Conservation (phyloP, 2,113 vertebrate species). For the Dromaius novaehollandiae region DNA sequence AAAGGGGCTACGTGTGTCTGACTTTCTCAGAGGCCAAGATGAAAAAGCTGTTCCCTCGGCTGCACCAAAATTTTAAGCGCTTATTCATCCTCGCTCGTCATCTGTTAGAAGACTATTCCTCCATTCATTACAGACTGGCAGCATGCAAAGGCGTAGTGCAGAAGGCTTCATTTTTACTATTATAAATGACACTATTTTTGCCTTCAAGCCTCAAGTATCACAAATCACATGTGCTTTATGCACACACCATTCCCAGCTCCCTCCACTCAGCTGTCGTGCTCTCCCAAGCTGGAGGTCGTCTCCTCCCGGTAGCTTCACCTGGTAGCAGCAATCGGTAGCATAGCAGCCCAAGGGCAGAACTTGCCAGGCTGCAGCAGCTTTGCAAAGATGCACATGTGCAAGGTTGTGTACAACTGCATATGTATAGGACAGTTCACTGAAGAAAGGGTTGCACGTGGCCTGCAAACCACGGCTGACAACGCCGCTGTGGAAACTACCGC, state of each 20-base stretch:
- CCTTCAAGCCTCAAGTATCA: background rate
- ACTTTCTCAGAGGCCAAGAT: background rate
- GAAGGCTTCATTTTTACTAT: slow-evolving; percentile 29
- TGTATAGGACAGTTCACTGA: background rate
- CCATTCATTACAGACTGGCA: slow-evolving; percentile 34
- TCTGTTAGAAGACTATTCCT: slow-evolving; percentile 47
- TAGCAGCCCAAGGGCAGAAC: too few relatives aligned
- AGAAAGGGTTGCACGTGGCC: background rate
- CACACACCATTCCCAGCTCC: background rate
- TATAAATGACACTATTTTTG: slow-evolving; percentile 46
- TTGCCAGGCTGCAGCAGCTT: fast-evolving
- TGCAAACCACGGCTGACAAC: background rate
- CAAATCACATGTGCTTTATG: background rate
- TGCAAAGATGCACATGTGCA: background rate
- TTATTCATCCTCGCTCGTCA: slow-evolving; percentile 41
- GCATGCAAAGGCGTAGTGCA: slow-evolving; percentile 12
- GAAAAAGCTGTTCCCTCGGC: background rate
- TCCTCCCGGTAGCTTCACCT: background rate
- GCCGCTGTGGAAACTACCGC: background rate
- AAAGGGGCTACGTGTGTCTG: background rate
- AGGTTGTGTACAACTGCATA: background rate
- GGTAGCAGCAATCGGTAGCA: background rate
- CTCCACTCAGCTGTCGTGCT: background rate
- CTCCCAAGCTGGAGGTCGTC: slow-evolving; percentile 16
- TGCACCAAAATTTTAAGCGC: background rate